Evolutionary conservation across 2,113 vertebrate genomes (phyloP).

Genomic region (Entomyzon cyanotis): DNA sequence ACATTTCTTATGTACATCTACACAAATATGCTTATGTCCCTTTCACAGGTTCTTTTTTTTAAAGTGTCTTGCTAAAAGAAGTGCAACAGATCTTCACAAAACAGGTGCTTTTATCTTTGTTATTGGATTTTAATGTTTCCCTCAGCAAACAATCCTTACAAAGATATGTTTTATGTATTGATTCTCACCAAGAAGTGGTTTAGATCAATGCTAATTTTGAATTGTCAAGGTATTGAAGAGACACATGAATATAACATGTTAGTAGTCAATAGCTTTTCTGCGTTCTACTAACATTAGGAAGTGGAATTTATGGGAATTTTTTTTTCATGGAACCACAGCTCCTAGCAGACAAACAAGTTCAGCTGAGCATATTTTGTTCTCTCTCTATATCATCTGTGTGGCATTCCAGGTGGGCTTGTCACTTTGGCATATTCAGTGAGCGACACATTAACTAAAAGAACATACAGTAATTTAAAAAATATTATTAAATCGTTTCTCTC

Average conservation of each 20-base stretch:
- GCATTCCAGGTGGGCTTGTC: neutral
- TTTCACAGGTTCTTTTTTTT: neutral
- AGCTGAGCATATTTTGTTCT: neutral
- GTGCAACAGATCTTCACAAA: neutral
- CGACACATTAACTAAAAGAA: neutral
- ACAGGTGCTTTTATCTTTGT: neutral
- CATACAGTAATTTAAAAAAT: neutral
- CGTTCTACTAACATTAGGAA: neutral
- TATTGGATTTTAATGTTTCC: neutral
- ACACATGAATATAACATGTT: neutral
- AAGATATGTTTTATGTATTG: neutral
- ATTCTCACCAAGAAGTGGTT: neutral
- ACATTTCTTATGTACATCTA: neutral
- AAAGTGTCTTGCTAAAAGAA: neutral
- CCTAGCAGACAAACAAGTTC: neutral
- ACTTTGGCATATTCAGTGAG: neutral
- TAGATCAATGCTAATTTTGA: slow-evolving; percentile 2
- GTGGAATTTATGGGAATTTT: neutral
- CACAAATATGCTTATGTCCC: neutral
- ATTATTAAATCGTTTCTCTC: neutral
- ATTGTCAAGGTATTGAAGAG: neutral
- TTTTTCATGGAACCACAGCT: neutral
- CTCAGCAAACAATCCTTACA: neutral
- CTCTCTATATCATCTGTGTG: neutral
- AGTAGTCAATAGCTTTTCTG: neutral